A percentile compares a stretch with the other conserved stretches of the same genome.
These are phyloP conservation scores for Silvanus unidentatus DNA, from an alignment of 2,888 invertebrate species.

Conservation along the genomic window DNA sequence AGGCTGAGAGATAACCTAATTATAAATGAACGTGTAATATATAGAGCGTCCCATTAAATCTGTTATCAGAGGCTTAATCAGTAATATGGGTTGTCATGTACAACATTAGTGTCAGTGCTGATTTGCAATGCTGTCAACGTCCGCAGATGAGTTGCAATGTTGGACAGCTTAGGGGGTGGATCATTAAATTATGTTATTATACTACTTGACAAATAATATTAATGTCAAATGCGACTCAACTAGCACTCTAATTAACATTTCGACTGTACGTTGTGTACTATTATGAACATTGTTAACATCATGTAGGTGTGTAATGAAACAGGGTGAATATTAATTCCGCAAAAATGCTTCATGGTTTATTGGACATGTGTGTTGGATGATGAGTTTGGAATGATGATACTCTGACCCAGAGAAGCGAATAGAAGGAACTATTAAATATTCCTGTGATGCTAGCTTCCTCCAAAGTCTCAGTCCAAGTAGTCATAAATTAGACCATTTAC, in stretches of 20 bases:
- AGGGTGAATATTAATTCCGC: too few relatives aligned
- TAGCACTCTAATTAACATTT: slow-evolving; percentile 1
- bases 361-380: too few relatives aligned
- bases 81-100: slow-evolving; percentile 45
- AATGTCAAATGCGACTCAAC: slow-evolving; percentile 15
- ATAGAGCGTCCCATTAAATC: slow-evolving; percentile 44
- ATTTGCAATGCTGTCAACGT: slow-evolving; percentile 39
- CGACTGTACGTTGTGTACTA: not conserved
- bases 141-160: slow-evolving; percentile 24
- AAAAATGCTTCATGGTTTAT: too few relatives aligned
- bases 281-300: not conserved
- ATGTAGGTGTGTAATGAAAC: not conserved
- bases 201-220: slow-evolving; percentile 29
- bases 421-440: too few relatives aligned
- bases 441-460: too few relatives aligned
- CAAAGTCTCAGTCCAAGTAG: too few relatives aligned
- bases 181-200: slow-evolving; percentile 31
- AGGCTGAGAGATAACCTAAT: slow-evolving; percentile 40
- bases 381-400: too few relatives aligned
- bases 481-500: not conserved
- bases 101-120: slow-evolving; percentile 44
- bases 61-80: slow-evolving; percentile 45
- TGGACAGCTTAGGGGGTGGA: slow-evolving; percentile 22
- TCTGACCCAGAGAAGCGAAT: too few relatives aligned
- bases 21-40: slow-evolving; percentile 41